Conservation (phyloP, 2,113 vertebrate species). For the Saguinus midas region DNA sequence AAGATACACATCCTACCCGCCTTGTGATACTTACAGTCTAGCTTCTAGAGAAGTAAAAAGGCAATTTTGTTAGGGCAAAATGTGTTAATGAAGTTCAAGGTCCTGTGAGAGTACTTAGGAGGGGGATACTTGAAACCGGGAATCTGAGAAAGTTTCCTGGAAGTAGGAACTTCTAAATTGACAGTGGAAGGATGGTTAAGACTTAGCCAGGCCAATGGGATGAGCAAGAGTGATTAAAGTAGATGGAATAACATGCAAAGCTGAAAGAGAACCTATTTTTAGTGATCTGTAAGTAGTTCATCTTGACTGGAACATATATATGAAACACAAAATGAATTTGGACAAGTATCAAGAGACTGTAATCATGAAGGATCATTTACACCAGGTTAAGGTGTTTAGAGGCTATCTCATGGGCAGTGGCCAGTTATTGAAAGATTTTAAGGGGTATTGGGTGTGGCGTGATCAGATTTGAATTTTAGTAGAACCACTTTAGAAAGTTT, state of each 20-base stretch:
- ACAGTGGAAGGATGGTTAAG: background rate
- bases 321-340: background rate
- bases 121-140: background rate
- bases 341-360: background rate
- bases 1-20: background rate
- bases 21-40: background rate
- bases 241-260: background rate
- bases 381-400: background rate
- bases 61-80: background rate
- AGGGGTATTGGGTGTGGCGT: background rate
- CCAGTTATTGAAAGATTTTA: background rate
- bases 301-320: background rate
- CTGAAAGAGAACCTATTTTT: background rate
- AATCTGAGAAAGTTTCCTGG: background rate
- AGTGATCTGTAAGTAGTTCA: background rate
- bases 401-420: background rate
- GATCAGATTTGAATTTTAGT: conserved; percentile 9
- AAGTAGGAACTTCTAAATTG: background rate
- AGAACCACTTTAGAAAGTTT: background rate
- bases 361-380: background rate
- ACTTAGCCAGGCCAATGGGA: background rate
- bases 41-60: background rate
- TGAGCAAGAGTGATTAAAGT: background rate
- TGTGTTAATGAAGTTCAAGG: background rate
- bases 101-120: background rate